Conservation (phyloP, 1,140 invertebrate species). For the Solen grandis region DNA sequence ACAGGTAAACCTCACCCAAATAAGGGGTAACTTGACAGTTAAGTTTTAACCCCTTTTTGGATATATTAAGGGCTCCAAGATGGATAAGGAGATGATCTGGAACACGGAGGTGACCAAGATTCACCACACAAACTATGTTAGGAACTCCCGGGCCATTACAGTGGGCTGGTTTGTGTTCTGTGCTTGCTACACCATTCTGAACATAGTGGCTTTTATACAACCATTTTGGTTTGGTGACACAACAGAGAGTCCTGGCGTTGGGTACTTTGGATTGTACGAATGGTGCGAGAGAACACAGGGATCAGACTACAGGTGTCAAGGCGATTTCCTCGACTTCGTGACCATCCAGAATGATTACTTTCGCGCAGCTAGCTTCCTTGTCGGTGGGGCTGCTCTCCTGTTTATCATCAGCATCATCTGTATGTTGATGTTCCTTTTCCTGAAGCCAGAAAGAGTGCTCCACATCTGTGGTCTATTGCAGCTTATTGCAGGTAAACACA, state of each 20-base stretch:
- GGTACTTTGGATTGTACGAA: constrained; percentile 95
- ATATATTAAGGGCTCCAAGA: constrained; percentile 21
- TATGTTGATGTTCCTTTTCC: constrained; percentile 95
- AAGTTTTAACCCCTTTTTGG: constrained; percentile 11
- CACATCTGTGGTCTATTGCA: constrained; percentile 94
- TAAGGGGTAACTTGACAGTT: too few relatives aligned
- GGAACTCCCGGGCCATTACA: constrained; percentile 97
- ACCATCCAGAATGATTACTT: constrained; percentile 91
- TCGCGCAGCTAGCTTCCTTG: constrained; percentile 90
- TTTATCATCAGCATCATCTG: constrained; percentile 90
- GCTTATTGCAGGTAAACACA: constrained; percentile 93
- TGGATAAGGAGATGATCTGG: constrained; percentile 68
- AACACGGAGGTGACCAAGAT: constrained; percentile 72
- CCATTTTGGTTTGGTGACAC: constrained; percentile 95
- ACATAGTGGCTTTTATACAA: constrained; percentile 95
- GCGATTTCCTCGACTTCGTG: constrained; percentile 91
- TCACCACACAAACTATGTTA: constrained; percentile 89
- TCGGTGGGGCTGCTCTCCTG: constrained; percentile 91
- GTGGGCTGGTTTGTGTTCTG: constrained; percentile 98
- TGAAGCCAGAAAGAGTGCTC: constrained; percentile 95
- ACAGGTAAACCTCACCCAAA: constrained; percentile 56
- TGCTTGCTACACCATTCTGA: constrained; percentile 97
- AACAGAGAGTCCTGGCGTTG: constrained; percentile 90
- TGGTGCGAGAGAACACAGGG: constrained; percentile 85
- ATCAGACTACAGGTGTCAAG: constrained; percentile 85